Evolutionary conservation across 2,888 invertebrate genomes (phyloP).

Genomic region (Drosophila setosimentum): DNA sequence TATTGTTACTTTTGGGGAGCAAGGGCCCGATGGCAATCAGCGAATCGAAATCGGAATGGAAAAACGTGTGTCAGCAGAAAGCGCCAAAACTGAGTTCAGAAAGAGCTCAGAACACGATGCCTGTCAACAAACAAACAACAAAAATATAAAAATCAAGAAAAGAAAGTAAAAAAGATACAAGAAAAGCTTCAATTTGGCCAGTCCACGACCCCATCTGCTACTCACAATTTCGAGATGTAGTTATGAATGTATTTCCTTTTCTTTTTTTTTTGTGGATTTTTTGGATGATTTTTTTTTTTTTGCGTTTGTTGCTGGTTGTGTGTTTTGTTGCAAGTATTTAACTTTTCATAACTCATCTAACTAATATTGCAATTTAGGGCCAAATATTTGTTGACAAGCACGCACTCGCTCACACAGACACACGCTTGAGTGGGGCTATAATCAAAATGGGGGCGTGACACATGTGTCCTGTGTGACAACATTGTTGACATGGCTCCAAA

Average conservation of each 20-base stretch:
- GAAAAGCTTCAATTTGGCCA: slow-evolving; percentile 25
- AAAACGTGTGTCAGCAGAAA: slow-evolving; percentile 69
- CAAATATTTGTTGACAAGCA: slow-evolving; percentile 75
- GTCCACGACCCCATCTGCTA: not conserved
- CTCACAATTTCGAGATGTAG: slow-evolving; percentile 19
- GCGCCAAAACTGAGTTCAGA: slow-evolving; percentile 28
- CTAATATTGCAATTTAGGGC: slow-evolving; percentile 74
- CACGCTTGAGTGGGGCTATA: slow-evolving; percentile 21
- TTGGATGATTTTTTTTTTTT: not conserved
- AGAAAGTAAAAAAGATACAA: not conserved
- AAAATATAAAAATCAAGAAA: not conserved
- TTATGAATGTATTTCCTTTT: not conserved
- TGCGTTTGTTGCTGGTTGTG: slow-evolving; percentile 2
- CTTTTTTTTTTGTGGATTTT: not conserved
- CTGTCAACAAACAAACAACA: slow-evolving; percentile 32
- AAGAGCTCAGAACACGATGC: slow-evolving; percentile 27
- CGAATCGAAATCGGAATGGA: slow-evolving; percentile 46
- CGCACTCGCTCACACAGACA: slow-evolving; percentile 26
- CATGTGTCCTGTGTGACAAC: slow-evolving; percentile 51
- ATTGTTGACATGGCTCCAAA: slow-evolving; percentile 64
- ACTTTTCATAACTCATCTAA: slow-evolving; percentile 74
- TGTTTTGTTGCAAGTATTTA: slow-evolving; percentile 64
- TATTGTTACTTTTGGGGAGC: not conserved
- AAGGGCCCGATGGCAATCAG: slow-evolving; percentile 58
- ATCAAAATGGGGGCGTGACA: slow-evolving; percentile 26